Evolutionary conservation across 2,888 invertebrate genomes (phyloP).

Genomic region (Dynastes maya): DNA sequence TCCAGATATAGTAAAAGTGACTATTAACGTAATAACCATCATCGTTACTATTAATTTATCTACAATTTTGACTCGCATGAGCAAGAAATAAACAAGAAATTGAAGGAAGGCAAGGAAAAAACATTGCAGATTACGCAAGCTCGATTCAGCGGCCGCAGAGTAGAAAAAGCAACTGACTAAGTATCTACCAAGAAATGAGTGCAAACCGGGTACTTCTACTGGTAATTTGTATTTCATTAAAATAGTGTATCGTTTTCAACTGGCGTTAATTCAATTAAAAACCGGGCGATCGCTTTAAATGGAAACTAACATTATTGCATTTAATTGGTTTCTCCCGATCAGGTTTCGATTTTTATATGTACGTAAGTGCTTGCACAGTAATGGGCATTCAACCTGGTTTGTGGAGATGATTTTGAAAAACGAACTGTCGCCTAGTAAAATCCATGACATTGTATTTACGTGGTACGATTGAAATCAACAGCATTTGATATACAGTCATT

Average conservation of each 20-base stretch:
- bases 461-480: too few species aligned
- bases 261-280: slow-evolving; percentile 43
- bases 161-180: slow-evolving; percentile 29
- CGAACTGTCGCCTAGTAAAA: too few species aligned
- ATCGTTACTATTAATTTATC: slow-evolving; percentile 36
- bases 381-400: neutral
- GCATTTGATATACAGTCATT: too few species aligned
- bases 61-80: slow-evolving; percentile 12
- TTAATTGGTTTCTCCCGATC: slow-evolving; percentile 15
- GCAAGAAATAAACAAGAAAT: neutral
- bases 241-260: slow-evolving; percentile 41
- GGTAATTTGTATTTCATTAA: slow-evolving; percentile 43
- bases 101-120: neutral
- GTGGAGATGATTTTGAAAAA: too few species aligned
- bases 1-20: neutral
- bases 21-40: slow-evolving; percentile 14
- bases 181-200: slow-evolving; percentile 6
- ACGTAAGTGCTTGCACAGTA: neutral
- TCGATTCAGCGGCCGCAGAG: neutral
- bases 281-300: slow-evolving; percentile 36
- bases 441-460: too few species aligned
- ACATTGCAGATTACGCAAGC: slow-evolving; percentile 9
- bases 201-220: neutral
- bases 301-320: slow-evolving; percentile 25
- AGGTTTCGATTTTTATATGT: neutral